Conservation (phyloP, 2,113 vertebrate species). For the Natator depressus region DNA sequence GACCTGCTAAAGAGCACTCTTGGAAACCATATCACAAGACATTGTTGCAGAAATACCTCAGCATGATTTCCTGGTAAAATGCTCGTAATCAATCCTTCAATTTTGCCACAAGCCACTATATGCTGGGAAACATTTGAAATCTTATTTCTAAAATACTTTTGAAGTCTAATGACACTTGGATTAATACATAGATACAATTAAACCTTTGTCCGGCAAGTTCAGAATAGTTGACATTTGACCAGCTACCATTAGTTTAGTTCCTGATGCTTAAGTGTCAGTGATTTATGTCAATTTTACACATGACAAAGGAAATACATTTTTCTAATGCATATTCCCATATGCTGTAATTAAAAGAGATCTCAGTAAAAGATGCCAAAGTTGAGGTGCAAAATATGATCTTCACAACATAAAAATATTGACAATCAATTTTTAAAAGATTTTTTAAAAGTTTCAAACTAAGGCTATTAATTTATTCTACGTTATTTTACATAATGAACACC, state of each 20-base stretch:
- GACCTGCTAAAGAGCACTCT: constrained; percentile 52
- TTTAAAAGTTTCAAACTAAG: background rate
- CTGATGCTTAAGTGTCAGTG: constrained; percentile 16
- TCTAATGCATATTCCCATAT: background rate
- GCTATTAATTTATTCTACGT: background rate
- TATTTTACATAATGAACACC: background rate
- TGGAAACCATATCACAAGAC: background rate
- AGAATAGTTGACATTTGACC: constrained; percentile 26
- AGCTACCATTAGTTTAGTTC: constrained; percentile 47
- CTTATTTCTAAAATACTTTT: constrained; percentile 47
- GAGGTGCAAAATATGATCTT: constrained; percentile 6
- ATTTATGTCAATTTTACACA: constrained; percentile 42
- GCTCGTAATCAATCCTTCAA: constrained; percentile 69
- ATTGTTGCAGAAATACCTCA: constrained; percentile 38
- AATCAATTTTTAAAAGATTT: background rate
- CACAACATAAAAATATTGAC: background rate
- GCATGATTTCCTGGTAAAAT: constrained; percentile 59
- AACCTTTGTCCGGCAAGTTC: constrained; percentile 40
- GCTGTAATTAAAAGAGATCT: background rate
- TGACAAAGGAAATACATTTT: background rate
- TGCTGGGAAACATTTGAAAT: constrained; percentile 60
- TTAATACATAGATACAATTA: background rate
- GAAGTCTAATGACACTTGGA: constrained; percentile 31
- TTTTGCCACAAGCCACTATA: constrained; percentile 56
- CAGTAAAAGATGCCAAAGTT: constrained; percentile 23